Percentiles rank a stretch among this genome's conserved stretches.
phyloP scores from a whole-genome alignment of 2,797 vertebrate species.

The Danio tinwini region DNA sequence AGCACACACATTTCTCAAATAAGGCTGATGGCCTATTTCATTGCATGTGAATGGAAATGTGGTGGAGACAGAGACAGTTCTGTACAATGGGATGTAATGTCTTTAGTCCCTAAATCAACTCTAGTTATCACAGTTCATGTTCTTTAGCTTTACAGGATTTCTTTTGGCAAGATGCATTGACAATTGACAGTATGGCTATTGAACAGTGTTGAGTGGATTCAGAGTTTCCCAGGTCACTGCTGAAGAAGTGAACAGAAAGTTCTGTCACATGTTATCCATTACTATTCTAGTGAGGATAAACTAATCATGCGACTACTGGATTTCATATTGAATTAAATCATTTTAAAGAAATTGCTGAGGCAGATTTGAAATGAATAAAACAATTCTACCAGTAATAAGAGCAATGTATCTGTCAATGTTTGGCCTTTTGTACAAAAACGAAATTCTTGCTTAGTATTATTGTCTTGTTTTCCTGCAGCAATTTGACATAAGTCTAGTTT shows the following conservation, averaged over 20 bases:
- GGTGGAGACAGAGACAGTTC: neutral
- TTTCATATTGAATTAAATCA: neutral
- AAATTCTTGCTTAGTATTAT: too few species aligned
- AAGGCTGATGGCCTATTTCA: neutral
- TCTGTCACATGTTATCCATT: neutral
- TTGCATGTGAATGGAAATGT: neutral
- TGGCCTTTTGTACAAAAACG: too few species aligned
- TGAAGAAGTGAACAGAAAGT: neutral
- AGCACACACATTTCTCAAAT: neutral
- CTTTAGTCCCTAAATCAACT: neutral
- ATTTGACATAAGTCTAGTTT: too few species aligned
- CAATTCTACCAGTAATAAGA: too few species aligned
- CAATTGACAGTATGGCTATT: neutral
- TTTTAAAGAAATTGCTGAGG: neutral
- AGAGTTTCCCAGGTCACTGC: neutral
- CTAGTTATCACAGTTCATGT: neutral
- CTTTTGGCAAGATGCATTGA: neutral
- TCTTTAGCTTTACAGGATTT: too few species aligned
- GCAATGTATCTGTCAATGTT: too few species aligned
- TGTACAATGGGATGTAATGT: neutral
- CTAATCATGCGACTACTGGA: neutral
- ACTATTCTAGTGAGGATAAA: neutral
- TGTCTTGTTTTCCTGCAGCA: too few species aligned
- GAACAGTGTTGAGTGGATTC: neutral
- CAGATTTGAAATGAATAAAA: too few species aligned